These are phyloP conservation scores for Gastrophryne carolinensis DNA, from an alignment of 2,797 vertebrate species.

Conservation along the genomic window DNA sequence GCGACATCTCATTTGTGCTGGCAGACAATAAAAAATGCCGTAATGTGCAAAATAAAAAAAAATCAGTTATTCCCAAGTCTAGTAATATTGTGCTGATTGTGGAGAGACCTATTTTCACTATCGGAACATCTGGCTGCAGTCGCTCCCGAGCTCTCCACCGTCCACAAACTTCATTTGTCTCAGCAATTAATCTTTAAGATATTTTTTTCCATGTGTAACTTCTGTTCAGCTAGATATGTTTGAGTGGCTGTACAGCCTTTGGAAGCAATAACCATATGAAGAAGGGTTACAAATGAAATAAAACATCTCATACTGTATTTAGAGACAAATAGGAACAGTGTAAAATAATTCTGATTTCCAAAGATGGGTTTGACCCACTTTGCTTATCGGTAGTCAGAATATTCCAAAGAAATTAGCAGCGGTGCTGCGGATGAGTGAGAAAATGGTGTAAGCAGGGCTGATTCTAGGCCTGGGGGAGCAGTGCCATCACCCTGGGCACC, in stretches of 20 bases:
- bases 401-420: too few species aligned
- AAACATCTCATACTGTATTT: too few species aligned
- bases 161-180: constrained; percentile 40
- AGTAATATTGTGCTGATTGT: constrained; percentile 50
- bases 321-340: too few species aligned
- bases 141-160: constrained; percentile 27
- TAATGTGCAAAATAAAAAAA: constrained; percentile 50
- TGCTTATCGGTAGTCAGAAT: too few species aligned
- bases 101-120: constrained; percentile 42
- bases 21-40: constrained; percentile 48
- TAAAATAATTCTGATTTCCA: too few species aligned
- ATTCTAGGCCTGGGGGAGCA: too few species aligned
- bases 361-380: too few species aligned
- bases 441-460: too few species aligned
- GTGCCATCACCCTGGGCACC: too few species aligned
- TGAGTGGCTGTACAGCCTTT: background rate
- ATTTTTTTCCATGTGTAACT: constrained; percentile 27
- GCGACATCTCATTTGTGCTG: constrained; percentile 51
- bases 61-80: constrained; percentile 50
- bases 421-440: too few species aligned
- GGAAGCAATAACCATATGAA: background rate
- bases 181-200: constrained; percentile 49
- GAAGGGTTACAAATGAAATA: too few species aligned
- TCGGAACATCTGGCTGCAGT: constrained; percentile 49
- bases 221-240: constrained; percentile 1